Conservation (phyloP, 2,113 vertebrate species). For the Polyodon spathula region DNA sequence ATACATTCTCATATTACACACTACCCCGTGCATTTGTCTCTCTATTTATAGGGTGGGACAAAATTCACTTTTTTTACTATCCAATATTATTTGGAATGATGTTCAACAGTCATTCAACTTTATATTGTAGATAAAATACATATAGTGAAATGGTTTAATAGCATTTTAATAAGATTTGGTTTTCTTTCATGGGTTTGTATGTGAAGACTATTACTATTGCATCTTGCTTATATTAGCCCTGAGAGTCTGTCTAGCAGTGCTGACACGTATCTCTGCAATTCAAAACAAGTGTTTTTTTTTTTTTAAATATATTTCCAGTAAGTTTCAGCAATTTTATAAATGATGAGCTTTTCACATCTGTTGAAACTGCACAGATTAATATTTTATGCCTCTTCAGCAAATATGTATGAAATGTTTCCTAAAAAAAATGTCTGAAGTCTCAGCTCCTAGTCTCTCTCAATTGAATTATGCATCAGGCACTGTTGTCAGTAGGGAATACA, state of each 20-base stretch:
- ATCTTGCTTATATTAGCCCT: not conserved
- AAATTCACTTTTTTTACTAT: no score
- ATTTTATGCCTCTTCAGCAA: constrained; percentile 3
- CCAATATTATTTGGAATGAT: no score
- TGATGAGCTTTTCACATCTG: not conserved
- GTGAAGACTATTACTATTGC: not conserved
- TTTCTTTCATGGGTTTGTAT: not conserved
- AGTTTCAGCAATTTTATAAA: constrained; percentile 3
- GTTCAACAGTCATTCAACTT: no score
- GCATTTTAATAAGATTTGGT: not conserved
- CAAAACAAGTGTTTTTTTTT: not conserved
- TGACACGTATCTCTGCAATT: not conserved
- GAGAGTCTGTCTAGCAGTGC: not conserved
- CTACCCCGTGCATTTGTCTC: no score
- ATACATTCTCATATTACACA: no score
- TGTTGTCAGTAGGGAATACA: not conserved
- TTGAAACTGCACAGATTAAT: not conserved
- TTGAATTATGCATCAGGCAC: not conserved
- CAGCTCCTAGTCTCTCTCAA: not conserved
- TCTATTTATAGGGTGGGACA: no score
- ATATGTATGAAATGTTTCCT: not conserved
- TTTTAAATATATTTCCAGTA: constrained; percentile 1
- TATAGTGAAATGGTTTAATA: no score
- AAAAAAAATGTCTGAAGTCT: not conserved
- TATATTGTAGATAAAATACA: no score